Evolutionary conservation across 2,888 invertebrate genomes (phyloP).

Genomic region (Nemurella pictetii): DNA sequence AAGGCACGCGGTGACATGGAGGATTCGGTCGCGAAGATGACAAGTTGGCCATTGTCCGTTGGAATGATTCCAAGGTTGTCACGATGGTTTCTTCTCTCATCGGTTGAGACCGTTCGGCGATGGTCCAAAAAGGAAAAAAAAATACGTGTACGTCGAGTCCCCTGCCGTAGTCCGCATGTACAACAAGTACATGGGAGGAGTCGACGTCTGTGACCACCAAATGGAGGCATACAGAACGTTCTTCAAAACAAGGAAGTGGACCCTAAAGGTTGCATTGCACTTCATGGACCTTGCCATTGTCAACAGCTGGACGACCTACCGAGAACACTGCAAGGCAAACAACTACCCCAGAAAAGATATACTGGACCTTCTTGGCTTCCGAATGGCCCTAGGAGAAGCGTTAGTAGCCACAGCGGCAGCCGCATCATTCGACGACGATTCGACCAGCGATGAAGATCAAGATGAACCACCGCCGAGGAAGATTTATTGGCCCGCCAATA

Average conservation of each 20-base stretch:
- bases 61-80: constrained; percentile 45
- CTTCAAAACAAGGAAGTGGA: constrained; percentile 47
- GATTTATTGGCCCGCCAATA: too few relatives aligned
- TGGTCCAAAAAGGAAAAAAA: constrained; percentile 40
- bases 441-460: background rate
- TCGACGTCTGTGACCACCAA: constrained; percentile 46
- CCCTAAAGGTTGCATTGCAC: constrained; percentile 45
- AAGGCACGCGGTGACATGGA: constrained; percentile 45
- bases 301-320: too few relatives aligned
- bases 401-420: too few relatives aligned
- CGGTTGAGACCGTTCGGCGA: constrained; percentile 45
- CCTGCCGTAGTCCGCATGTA: constrained; percentile 46
- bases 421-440: too few relatives aligned
- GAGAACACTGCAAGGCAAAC: constrained; percentile 36
- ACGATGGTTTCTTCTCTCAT: constrained; percentile 45
- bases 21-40: constrained; percentile 42
- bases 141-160: constrained; percentile 43
- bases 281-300: too few relatives aligned
- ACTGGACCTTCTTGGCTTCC: constrained; percentile 8
- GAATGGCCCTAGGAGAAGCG: background rate
- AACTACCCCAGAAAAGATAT: constrained; percentile 12
- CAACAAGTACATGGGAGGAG: constrained; percentile 47
- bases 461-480: too few relatives aligned
- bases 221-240: constrained; percentile 46
- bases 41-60: constrained; percentile 46